Percentiles rank a stretch among this genome's conserved stretches.
Conservation (phyloP, 2,797 vertebrate genomes). For the Lutjanus argentimaculatus region DNA sequence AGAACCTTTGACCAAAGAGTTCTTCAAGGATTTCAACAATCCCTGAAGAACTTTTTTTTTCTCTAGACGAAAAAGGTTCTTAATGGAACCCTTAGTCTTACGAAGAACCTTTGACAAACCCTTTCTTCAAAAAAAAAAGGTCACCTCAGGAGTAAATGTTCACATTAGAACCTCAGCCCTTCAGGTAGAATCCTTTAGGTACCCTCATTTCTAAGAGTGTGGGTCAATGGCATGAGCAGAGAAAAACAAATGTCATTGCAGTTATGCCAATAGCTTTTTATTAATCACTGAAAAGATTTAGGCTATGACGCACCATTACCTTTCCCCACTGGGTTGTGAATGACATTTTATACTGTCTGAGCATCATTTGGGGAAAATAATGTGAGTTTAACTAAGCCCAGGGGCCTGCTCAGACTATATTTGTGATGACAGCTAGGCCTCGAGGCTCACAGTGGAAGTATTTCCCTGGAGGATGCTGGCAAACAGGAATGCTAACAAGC, state of each 20-base stretch:
- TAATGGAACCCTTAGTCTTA: too few relatives aligned
- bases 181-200: too few relatives aligned
- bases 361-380: constrained; percentile 52
- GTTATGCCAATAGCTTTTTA: constrained; percentile 10
- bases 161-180: too few relatives aligned
- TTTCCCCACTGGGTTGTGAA: constrained; percentile 22
- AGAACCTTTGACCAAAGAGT: too few relatives aligned
- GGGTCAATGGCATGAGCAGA: neutral
- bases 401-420: constrained; percentile 53
- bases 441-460: constrained; percentile 38
- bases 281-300: constrained; percentile 11
- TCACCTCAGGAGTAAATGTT: too few relatives aligned
- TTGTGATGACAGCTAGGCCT: constrained; percentile 65
- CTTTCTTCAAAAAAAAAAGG: too few relatives aligned
- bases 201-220: too few relatives aligned
- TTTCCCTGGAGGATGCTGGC: constrained; percentile 52
- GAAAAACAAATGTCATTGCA: constrained; percentile 16
- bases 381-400: constrained; percentile 53
- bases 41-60: too few relatives aligned
- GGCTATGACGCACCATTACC: constrained; percentile 20
- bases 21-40: too few relatives aligned
- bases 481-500: constrained; percentile 55
- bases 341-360: constrained; percentile 48
- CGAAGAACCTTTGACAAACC: too few relatives aligned
- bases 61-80: too few relatives aligned